These are phyloP conservation scores for Lutraria rhynchaena DNA, from an alignment of 1,140 invertebrate genomes.

Conservation along the genomic window DNA sequence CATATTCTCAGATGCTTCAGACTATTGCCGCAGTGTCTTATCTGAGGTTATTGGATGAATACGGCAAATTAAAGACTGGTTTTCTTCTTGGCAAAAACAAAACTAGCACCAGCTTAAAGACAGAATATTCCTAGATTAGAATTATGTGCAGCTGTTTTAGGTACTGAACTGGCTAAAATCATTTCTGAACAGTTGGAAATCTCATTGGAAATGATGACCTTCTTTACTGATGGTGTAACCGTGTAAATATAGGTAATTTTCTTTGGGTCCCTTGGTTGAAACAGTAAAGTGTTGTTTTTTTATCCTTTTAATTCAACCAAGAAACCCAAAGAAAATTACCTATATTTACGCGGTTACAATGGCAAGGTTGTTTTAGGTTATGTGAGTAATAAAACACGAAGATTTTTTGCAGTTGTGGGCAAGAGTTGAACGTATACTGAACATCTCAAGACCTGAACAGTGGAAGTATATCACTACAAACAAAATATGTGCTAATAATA, in stretches of 20 bases:
- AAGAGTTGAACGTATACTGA: constrained; percentile 43
- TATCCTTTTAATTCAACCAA: no score
- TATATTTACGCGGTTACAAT: no score
- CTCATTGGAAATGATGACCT: background rate
- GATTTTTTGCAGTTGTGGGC: constrained; percentile 37
- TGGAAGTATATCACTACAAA: constrained; percentile 24
- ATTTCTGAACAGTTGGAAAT: constrained; percentile 8
- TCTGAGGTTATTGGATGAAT: background rate
- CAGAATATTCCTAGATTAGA: constrained; percentile 59
- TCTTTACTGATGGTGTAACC: no score
- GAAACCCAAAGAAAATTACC: no score
- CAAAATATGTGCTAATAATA: no score
- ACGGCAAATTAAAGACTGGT: background rate
- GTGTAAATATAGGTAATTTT: no score
- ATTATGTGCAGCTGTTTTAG: constrained; percentile 49
- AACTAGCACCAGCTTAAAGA: constrained; percentile 34
- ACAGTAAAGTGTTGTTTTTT: no score
- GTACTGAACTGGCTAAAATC: constrained; percentile 2
- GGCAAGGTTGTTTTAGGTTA: constrained; percentile 50
- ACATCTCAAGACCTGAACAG: constrained; percentile 1
- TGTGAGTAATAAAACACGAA: constrained; percentile 32
- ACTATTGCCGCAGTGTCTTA: constrained; percentile 55
- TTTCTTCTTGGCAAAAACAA: constrained; percentile 58
- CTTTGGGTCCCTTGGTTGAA: no score
- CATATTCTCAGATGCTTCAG: constrained; percentile 57